phyloP scores from a whole-genome alignment of 2,888 invertebrate species.

The Poecilobothrus nobilitatus region DNA sequence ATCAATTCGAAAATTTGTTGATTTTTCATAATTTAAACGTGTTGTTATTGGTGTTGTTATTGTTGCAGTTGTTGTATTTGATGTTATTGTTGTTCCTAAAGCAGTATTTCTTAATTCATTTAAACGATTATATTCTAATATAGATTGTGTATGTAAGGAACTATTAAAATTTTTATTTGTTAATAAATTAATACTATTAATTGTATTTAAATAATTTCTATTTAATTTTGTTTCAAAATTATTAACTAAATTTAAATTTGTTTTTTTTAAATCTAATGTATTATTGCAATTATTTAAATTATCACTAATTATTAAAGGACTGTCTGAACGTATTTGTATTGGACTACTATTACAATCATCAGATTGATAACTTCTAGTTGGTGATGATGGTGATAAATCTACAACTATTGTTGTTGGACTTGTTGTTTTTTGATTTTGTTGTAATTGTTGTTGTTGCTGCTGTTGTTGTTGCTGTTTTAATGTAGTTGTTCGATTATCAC shows the following conservation, averaged over 20 bases:
- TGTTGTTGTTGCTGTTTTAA: constrained; percentile 10
- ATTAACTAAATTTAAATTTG: not conserved
- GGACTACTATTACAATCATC: not conserved
- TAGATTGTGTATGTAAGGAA: not conserved
- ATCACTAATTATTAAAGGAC: not conserved
- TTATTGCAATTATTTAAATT: not conserved
- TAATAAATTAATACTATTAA: not conserved
- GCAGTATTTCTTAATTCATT: not conserved
- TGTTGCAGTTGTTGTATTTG: not conserved
- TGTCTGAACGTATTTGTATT: not conserved
- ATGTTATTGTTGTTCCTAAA: not conserved
- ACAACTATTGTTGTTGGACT: not conserved
- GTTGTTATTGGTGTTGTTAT: not conserved
- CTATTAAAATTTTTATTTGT: constrained; percentile 1
- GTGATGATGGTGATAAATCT: constrained; percentile 21
- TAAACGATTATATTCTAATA: not conserved
- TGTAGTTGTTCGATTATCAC: constrained; percentile 43
- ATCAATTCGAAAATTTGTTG: not conserved
- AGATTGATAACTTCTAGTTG: constrained; percentile 19
- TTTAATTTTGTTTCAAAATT: not conserved
- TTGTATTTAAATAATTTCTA: not conserved
- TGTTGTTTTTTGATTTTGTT: constrained; percentile 22
- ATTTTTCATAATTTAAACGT: not conserved
- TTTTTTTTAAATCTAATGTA: not conserved
- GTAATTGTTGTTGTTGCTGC: constrained; percentile 25